A percentile compares a stretch with the other conserved stretches of the same genome.
phyloP scores from a whole-genome alignment of 2,888 invertebrate genomes.

The Mongoloraphidia duomilia region DNA sequence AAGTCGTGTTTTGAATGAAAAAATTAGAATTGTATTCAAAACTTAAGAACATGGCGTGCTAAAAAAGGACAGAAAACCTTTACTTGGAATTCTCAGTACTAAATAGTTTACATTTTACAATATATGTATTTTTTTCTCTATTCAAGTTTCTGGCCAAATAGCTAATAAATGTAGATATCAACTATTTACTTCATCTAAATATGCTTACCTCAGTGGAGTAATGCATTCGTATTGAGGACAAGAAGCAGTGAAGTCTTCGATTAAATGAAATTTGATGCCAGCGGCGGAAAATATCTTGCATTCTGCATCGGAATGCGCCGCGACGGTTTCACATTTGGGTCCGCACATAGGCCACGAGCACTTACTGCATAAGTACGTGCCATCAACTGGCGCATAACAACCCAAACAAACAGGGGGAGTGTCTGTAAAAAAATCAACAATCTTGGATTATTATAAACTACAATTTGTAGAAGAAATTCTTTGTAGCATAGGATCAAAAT shows the following conservation, averaged over 20 bases:
- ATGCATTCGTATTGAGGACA: slow-evolving; percentile 68
- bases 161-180: too few relatives aligned
- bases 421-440: slow-evolving; percentile 34
- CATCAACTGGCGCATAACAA: slow-evolving; percentile 53
- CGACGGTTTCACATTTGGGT: slow-evolving; percentile 41
- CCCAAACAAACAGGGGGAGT: slow-evolving; percentile 58
- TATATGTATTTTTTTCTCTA: too few relatives aligned
- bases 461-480: not conserved
- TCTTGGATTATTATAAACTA: too few relatives aligned
- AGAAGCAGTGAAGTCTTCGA: slow-evolving; percentile 35
- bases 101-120: too few relatives aligned
- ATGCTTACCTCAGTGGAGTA: slow-evolving; percentile 50
- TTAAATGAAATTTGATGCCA: slow-evolving; percentile 42
- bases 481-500: too few relatives aligned
- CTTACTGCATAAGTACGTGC: slow-evolving; percentile 40
- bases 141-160: too few relatives aligned
- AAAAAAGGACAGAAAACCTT: too few relatives aligned
- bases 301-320: slow-evolving; percentile 48
- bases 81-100: too few relatives aligned
- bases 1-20: too few relatives aligned
- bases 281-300: slow-evolving; percentile 46
- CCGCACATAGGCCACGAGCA: slow-evolving; percentile 69
- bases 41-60: too few relatives aligned
- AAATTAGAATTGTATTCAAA: too few relatives aligned
- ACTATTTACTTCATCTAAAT: too few relatives aligned